Base-by-base conservation (phyloP, 2,113 vertebrate genomes). In the Elephas maximus region DNA sequence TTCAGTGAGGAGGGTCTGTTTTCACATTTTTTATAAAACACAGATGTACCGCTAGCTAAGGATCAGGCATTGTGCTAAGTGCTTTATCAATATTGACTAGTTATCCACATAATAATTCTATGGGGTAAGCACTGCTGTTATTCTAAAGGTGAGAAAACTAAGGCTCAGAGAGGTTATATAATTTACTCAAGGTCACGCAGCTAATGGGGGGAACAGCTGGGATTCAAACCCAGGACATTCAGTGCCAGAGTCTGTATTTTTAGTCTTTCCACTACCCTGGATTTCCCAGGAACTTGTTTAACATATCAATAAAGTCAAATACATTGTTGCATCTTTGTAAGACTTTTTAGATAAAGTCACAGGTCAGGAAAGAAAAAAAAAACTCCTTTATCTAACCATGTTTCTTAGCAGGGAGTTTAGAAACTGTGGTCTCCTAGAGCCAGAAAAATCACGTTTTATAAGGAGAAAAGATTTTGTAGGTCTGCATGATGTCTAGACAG, bases 401-500 rank as follows among this genome's bases (percentile, higher is more conserved):
- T 60, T 94, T 81, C 53, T 95, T 67, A 87, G 77, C 44, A 65
- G 71, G 48, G 62, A 77, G 30, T 57, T 89, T 76, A 94, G 74
- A 63, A 94, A 95, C 48, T 71, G 83, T 89, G 87, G 93, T 89
- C 76, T 20, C 79, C 11, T 24, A 81, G 78, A 96, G 37, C 83
- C 63, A 73, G 76, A 20, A 30, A 30, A 53, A 82, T 85, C 48
- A 28, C 1, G 2, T 94, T 81, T 82, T 76, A 83, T 74, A 93
- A 90, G 82, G 20, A 93, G 89, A 95, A 93, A 92, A 92, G 89
- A 69, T 41, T 93, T 6, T 84, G 45, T 74, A 81, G n/a, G 63
- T 84, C 83, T 93, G 71, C 80, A 48, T 53, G 57, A 63, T 77
- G 74, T 95, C 90, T 92, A 89, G 97, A 96, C 73, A 9, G 57